Evolutionary conservation across 2,113 vertebrate genomes (phyloP).

Genomic region (Tapirus terrestris): DNA sequence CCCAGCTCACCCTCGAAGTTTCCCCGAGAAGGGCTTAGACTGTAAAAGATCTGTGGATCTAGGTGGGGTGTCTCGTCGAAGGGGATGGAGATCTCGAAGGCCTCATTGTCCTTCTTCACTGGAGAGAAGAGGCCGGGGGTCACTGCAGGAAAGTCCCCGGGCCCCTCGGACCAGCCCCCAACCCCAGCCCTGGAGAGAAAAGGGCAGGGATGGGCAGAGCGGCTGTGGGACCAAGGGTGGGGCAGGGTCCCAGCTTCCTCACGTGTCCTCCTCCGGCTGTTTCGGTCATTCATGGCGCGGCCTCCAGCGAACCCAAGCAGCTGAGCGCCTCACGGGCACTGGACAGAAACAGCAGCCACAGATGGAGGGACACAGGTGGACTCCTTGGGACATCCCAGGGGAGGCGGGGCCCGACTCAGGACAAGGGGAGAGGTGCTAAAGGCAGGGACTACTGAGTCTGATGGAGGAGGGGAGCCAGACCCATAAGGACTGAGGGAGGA

Average conservation of each 20-base stretch:
- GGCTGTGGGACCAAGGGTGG: not conserved
- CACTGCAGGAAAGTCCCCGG: not conserved
- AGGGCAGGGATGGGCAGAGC: not conserved
- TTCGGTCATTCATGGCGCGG: constrained; percentile 70
- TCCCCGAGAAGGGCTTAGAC: constrained; percentile 86
- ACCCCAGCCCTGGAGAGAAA: not conserved
- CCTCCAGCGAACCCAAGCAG: constrained; percentile 1
- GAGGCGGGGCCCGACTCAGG: not conserved
- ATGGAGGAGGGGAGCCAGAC: not conserved
- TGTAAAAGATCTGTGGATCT: constrained; percentile 85
- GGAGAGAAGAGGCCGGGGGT: constrained; percentile 1
- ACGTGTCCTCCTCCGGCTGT: constrained; percentile 66
- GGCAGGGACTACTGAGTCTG: not conserved
- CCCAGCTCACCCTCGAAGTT: constrained; percentile 88
- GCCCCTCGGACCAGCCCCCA: not conserved
- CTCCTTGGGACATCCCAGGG: not conserved
- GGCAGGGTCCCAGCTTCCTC: constrained; percentile 46
- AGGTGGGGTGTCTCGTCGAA: constrained; percentile 90
- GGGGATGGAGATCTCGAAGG: constrained; percentile 90
- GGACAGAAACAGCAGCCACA: constrained; percentile 54
- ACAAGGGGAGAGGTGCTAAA: not conserved
- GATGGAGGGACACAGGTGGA: not conserved
- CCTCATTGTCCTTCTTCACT: constrained; percentile 91
- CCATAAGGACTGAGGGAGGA: not conserved
- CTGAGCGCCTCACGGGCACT: constrained; percentile 64